Percentiles rank a stretch among this genome's conserved stretches.
Conservation (phyloP, 2,797 vertebrate genomes). For the Sebastolobus altivelis region DNA sequence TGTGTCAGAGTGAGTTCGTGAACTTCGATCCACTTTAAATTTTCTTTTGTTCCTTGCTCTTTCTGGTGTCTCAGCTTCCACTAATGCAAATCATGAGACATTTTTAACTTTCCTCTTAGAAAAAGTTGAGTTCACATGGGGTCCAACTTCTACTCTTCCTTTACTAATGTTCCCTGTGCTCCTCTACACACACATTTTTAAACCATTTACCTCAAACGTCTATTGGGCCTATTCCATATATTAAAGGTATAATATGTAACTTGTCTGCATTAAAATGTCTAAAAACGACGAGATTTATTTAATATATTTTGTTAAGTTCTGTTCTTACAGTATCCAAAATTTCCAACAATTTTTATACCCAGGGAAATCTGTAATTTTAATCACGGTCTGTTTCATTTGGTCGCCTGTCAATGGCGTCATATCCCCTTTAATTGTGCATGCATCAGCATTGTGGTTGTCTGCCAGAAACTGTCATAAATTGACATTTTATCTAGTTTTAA, state of each 20-base stretch:
- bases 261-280: not conserved
- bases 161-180: not conserved
- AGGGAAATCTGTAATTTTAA: not conserved
- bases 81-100: not conserved
- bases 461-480: not conserved
- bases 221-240: not conserved
- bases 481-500: not conserved
- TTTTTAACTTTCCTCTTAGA: not conserved
- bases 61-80: not conserved
- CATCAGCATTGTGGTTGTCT: not conserved
- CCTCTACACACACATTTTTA: not conserved
- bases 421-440: not conserved
- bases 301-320: not conserved
- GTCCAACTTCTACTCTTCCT: not conserved
- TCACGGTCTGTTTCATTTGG: not conserved
- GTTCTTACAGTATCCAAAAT: not conserved
- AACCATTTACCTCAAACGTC: not conserved
- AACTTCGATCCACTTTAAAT: not conserved
- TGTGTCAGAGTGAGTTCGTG: slow-evolving; percentile 23
- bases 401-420: not conserved
- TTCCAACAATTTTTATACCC: not conserved
- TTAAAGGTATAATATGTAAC: not conserved
- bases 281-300: not conserved
- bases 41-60: not conserved
- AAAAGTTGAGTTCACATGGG: not conserved